phyloP scores from a whole-genome alignment of 2,888 invertebrate genomes.

The Coelinius sp. region DNA sequence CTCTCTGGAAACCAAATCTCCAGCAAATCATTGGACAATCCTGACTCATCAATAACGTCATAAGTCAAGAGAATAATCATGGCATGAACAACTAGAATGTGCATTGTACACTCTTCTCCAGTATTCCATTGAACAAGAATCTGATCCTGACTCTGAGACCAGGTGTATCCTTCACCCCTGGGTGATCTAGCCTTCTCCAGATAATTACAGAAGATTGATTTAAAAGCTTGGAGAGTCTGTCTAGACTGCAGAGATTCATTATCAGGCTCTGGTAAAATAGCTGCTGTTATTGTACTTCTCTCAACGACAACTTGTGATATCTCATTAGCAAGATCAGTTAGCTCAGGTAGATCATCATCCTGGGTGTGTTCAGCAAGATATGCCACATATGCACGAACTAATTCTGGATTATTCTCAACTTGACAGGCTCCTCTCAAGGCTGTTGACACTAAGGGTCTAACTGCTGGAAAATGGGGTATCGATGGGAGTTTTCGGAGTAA shows the following conservation, averaged over 20 bases:
- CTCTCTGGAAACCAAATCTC: constrained; percentile 90
- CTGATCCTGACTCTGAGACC: constrained; percentile 82
- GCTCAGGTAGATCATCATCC: constrained; percentile 78
- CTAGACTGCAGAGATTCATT: constrained; percentile 64
- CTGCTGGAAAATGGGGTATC: constrained; percentile 84
- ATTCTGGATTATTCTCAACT: constrained; percentile 88
- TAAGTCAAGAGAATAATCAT: constrained; percentile 86
- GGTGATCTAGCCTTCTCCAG: constrained; percentile 80
- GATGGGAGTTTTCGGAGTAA: constrained; percentile 78
- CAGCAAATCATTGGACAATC: constrained; percentile 75
- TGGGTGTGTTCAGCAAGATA: constrained; percentile 85
- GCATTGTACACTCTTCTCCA: constrained; percentile 82
- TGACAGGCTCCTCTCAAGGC: constrained; percentile 90
- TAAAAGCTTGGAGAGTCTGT: constrained; percentile 80
- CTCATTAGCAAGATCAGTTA: constrained; percentile 82
- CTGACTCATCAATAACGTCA: constrained; percentile 73
- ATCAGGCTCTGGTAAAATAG: constrained; percentile 79
- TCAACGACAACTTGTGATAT: constrained; percentile 93
- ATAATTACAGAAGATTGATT: constrained; percentile 82
- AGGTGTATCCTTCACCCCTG: constrained; percentile 75
- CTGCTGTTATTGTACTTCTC: constrained; percentile 87
- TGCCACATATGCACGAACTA: constrained; percentile 87
- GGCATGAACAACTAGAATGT: constrained; percentile 86
- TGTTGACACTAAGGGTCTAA: constrained; percentile 79
- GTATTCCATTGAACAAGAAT: constrained; percentile 84